These are phyloP conservation scores for Cloeon dipterum DNA, from an alignment of 2,888 invertebrate species.

Conservation along the genomic window DNA sequence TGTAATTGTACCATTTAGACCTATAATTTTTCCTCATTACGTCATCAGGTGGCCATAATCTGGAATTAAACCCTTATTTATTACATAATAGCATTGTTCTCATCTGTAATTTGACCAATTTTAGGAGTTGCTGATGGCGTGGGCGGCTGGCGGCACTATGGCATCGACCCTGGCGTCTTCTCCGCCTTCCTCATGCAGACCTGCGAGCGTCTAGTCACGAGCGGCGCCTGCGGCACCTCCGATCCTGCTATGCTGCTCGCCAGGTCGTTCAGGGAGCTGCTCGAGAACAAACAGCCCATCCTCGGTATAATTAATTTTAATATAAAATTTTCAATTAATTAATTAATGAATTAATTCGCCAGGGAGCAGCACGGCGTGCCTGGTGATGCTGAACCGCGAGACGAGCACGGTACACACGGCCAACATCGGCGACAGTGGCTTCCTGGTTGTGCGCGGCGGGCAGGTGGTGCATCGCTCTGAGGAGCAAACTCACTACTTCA, in stretches of 20 bases:
- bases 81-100: too few species aligned
- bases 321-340: too few species aligned
- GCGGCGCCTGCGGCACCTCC: slow-evolving; percentile 67
- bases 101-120: too few species aligned
- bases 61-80: too few species aligned
- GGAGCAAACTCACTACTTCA: slow-evolving; percentile 97
- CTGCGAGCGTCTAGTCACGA: slow-evolving; percentile 75
- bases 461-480: slow-evolving; percentile 77
- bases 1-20: too few species aligned
- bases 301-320: slow-evolving; percentile 35
- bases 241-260: slow-evolving; percentile 77
- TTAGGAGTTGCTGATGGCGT: slow-evolving; percentile 98
- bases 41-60: too few species aligned
- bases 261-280: slow-evolving; percentile 73
- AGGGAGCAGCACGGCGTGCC: slow-evolving; percentile 97
- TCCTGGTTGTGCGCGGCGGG: slow-evolving; percentile 73
- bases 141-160: slow-evolving; percentile 94
- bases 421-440: slow-evolving; percentile 97
- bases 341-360: slow-evolving; percentile 7
- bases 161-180: slow-evolving; percentile 92
- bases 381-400: slow-evolving; percentile 76
- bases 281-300: slow-evolving; percentile 78
- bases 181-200: slow-evolving; percentile 84
- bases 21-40: too few species aligned
- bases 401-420: slow-evolving; percentile 83